phyloP scores from a whole-genome alignment of 2,797 vertebrate species.

The Borostomias antarcticus region DNA sequence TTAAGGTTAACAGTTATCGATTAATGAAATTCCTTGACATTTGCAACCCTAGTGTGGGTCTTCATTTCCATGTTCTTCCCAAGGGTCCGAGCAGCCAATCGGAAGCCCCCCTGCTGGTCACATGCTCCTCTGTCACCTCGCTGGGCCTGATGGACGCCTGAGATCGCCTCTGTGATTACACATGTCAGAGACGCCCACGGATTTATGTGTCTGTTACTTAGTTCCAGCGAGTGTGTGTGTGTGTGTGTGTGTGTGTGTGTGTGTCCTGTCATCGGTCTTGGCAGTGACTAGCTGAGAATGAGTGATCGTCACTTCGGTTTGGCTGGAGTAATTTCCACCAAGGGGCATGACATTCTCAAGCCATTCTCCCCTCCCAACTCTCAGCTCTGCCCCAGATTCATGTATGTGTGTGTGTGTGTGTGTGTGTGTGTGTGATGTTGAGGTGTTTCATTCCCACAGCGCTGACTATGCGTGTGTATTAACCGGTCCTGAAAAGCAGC shows the following conservation, averaged over 20 bases:
- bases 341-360: constrained; percentile 7
- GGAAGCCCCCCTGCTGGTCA: neutral
- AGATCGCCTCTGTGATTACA: neutral
- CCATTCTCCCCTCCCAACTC: constrained; percentile 30
- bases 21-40: too few species aligned
- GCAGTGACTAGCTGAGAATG: constrained; percentile 20
- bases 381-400: constrained; percentile 34
- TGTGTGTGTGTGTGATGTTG: too few species aligned
- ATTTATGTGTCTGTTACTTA: neutral
- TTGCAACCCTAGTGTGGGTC: too few species aligned
- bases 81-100: too few species aligned
- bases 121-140: neutral
- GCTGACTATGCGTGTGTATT: too few species aligned
- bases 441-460: too few species aligned
- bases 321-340: constrained; percentile 9
- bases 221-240: neutral
- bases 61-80: too few species aligned
- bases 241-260: neutral
- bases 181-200: neutral
- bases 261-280: constrained; percentile 8
- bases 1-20: too few species aligned
- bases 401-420: too few species aligned
- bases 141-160: neutral
- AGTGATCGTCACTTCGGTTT: constrained; percentile 24
- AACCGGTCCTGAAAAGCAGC: constrained; percentile 19